These are phyloP conservation scores for Chloroclystis v-ata DNA, from an alignment of 2,888 invertebrate genomes.

Conservation along the genomic window DNA sequence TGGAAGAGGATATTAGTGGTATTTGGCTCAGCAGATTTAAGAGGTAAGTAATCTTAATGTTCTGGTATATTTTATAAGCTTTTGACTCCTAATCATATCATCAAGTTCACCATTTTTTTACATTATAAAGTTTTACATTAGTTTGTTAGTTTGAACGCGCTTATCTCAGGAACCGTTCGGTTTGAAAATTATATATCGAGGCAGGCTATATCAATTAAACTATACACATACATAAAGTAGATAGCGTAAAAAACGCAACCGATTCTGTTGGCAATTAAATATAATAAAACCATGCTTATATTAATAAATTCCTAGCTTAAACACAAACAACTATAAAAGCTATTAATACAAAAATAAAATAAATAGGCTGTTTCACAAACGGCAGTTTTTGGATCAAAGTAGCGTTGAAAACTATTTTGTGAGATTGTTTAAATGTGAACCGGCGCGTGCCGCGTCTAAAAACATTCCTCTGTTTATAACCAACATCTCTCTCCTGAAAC, in stretches of 20 bases:
- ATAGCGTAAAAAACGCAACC: too few species aligned
- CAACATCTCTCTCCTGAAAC: slow-evolving; percentile 11
- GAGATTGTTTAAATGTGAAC: background rate
- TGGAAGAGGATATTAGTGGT: slow-evolving; percentile 6
- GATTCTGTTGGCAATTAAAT: too few species aligned
- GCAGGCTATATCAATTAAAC: too few species aligned
- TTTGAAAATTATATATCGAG: too few species aligned
- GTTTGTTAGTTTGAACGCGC: too few species aligned
- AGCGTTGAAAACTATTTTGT: slow-evolving; percentile 6
- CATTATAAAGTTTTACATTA: too few species aligned
- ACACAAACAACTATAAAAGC: background rate
- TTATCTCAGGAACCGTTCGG: too few species aligned
- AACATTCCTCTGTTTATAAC: slow-evolving; percentile 9
- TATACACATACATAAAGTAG: too few species aligned
- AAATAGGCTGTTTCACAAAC: background rate
- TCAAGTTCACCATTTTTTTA: background rate
- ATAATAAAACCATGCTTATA: too few species aligned
- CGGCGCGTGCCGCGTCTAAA: slow-evolving; percentile 12
- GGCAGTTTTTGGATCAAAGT: slow-evolving; percentile 12
- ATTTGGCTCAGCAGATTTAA: slow-evolving; percentile 9
- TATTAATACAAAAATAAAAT: background rate
- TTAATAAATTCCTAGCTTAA: too few species aligned
- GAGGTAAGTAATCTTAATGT: slow-evolving; percentile 4
- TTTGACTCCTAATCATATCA: background rate
- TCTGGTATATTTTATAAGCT: background rate